Conservation (phyloP, 1,140 invertebrate species). For the Cherax destructor region DNA sequence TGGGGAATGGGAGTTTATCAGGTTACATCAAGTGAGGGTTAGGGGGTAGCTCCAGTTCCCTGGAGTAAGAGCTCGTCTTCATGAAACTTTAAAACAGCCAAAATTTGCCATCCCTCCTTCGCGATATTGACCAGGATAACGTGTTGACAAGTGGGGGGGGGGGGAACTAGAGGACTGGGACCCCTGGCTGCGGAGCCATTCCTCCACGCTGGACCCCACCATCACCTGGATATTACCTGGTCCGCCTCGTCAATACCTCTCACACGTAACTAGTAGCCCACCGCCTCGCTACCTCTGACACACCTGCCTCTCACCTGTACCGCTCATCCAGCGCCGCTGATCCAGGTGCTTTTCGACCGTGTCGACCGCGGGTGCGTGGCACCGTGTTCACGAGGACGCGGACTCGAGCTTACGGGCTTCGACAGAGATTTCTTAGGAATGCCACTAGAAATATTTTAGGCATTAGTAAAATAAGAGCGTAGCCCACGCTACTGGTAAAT, state of each 20-base stretch:
- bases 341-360: neutral
- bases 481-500: conserved; percentile 58
- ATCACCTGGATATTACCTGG: conserved; percentile 9
- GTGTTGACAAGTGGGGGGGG: neutral
- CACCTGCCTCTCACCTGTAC: neutral
- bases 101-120: neutral
- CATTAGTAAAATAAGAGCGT: conserved; percentile 58
- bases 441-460: conserved; percentile 45
- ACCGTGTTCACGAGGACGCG: neutral
- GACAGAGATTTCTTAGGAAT: conserved; percentile 60
- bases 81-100: neutral
- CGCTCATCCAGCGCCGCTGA: neutral
- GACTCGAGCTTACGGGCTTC: conserved; percentile 8
- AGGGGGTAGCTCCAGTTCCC: too few species aligned
- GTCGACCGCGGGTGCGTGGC: too few species aligned
- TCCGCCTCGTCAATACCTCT: conserved; percentile 52
- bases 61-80: neutral
- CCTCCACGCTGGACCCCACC: neutral
- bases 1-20: too few species aligned
- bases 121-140: neutral
- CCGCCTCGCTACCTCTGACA: neutral
- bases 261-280: conserved; percentile 59
- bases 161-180: too few species aligned
- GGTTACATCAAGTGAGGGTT: too few species aligned
- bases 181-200: too few species aligned